These are phyloP conservation scores for Vollenhovia emeryi DNA, from an alignment of 1,140 invertebrate species.

Conservation along the genomic window DNA sequence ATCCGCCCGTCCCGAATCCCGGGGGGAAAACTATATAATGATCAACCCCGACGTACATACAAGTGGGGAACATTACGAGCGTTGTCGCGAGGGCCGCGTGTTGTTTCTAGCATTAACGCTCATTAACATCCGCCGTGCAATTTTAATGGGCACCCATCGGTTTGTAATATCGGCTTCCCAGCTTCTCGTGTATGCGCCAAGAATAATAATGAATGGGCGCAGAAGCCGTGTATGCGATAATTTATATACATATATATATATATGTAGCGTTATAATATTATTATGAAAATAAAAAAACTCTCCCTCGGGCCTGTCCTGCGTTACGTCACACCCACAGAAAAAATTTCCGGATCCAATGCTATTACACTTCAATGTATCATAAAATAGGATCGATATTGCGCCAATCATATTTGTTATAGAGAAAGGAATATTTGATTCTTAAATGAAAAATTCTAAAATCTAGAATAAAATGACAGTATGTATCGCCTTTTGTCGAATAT, in stretches of 20 bases:
- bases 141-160: slow-evolving; percentile 58
- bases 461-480: too few species aligned
- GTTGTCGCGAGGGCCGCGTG: slow-evolving; percentile 32
- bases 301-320: neutral
- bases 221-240: neutral
- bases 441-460: too few species aligned
- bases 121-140: slow-evolving; percentile 64
- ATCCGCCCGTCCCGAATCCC: neutral
- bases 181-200: neutral
- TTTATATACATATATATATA: neutral
- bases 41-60: slow-evolving; percentile 31
- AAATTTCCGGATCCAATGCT: too few species aligned
- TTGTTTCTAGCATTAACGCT: slow-evolving; percentile 61
- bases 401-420: too few species aligned
- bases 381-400: too few species aligned
- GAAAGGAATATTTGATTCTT: too few species aligned
- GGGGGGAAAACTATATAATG: slow-evolving; percentile 44
- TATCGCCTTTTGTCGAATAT: too few species aligned
- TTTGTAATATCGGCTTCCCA: neutral
- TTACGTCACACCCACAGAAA: too few species aligned
- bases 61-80: slow-evolving; percentile 6
- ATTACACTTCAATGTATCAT: too few species aligned
- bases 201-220: neutral
- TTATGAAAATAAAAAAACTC: neutral
- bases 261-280: neutral